phyloP scores from a whole-genome alignment of 2,797 vertebrate genomes.

The Smutsia gigantea region DNA sequence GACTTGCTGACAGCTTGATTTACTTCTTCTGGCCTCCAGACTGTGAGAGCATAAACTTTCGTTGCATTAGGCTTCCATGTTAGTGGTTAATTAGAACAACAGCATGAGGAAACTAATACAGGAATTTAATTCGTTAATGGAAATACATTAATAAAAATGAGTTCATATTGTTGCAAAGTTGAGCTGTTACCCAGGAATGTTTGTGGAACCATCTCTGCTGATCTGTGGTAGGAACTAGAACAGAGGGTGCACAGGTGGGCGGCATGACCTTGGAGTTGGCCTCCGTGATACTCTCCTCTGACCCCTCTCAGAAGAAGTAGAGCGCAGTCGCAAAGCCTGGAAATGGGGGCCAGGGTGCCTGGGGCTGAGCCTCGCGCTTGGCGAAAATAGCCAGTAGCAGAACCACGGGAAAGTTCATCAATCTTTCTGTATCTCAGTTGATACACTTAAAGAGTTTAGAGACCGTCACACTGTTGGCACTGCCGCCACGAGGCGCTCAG shows the following conservation, averaged over 20 bases:
- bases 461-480: not conserved
- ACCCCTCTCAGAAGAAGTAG: not conserved
- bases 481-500: not conserved
- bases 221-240: not conserved
- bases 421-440: not conserved
- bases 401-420: not conserved
- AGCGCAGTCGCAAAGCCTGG: too few relatives aligned
- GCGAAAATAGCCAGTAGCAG: not conserved
- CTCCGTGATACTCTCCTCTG: not conserved
- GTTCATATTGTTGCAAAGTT: not conserved
- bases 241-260: rapidly evolving
- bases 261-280: not conserved
- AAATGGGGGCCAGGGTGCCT: not conserved
- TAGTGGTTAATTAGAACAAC: not conserved
- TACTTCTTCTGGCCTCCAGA: not conserved
- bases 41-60: not conserved
- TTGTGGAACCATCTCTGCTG: not conserved
- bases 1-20: not conserved
- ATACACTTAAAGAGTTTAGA: not conserved
- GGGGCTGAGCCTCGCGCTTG: not conserved
- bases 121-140: not conserved
- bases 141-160: not conserved
- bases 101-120: not conserved
- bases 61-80: not conserved
- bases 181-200: not conserved